Evolutionary conservation across 2,113 vertebrate species (phyloP), one percentile per base, ranked within the genome.

Genomic region (Laticauda colubrina): DNA sequence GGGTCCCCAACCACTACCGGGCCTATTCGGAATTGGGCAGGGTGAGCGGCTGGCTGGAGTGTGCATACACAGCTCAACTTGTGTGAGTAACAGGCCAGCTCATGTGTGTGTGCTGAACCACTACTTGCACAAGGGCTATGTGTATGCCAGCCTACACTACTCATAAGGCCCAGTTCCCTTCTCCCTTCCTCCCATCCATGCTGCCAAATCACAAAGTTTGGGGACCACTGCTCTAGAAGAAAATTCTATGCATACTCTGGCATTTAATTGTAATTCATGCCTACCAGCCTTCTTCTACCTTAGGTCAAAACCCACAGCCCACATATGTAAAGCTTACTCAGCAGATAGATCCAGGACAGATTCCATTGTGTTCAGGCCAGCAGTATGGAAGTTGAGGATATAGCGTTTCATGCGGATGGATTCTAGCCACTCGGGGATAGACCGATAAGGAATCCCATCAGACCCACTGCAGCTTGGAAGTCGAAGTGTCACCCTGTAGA

Each of bases 331-430:
- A 51, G 34, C 97, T 97, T 94, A 98, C 98, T 98, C 98, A 0
- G 97, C 96, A 0, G 98, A 97, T 93, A 98, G 97, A 61, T 98
- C 98, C 94, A 98, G 96, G 23, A 98, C 96, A 54, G 97, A 97
- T 48, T 98, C 97, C 98, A 98, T 98, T 91, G 97, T 98, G 96
- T 98, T 97, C 94, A 98, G 95, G 75, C 98, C 98, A 0, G 98
- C 98, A 0, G 97, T 98, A 87, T 94, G 97, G 51, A 98, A 98
- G 96, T 98, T 97, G 93, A 97, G 93, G 92, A 97, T 96, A 88
- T 98, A 98, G 92, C 98, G 97, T 86, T 97, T 98, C 98, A 98
- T 98, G 85, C 98, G 97, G 9, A 98, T 98, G 89, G 98, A 98
- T 51, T 98, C 98, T 45, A 98, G 95, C 98, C 98, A 98, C 91